Evolutionary conservation across 2,888 invertebrate species (phyloP), one percentile per base, ranked within the genome.

Genomic region (Tineola bisselliella): DNA sequence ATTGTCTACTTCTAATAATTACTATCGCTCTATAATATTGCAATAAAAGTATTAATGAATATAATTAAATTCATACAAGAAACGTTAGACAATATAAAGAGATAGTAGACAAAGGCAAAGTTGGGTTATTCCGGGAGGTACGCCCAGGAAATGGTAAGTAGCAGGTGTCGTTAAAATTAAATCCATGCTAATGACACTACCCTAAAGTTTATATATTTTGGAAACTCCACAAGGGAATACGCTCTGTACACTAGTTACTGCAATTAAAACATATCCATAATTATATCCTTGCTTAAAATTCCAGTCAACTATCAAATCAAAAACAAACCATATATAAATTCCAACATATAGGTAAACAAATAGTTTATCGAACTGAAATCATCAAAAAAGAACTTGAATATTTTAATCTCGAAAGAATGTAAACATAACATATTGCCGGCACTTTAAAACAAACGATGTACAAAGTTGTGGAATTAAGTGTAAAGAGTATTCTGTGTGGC

Each of bases 171-270:
- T 63, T 64, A 63, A 65, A 65, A 63, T 66, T 64, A 65, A 66
- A 65, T 63, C 64, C 63, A 44, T 44, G 17, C 63, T 58, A 58
- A 58, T 58, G 58, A 15, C 58, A 30, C 19, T 31, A 74, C 77
- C 77, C 77, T 71, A 77, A 78, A 77, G 73, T 76, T 77, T 65
- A 66, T 66, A 67, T 71, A 71, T 72, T 74, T 70, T 70, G 69
- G 68, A 68, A 76, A 76, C 75, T 76, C 74, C 72, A 77, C 76
- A 73, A 64, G 67, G 69, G 70, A 33, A 58, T 58, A 33, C 31
- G n/a, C 33, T 15, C 38, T 3, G 6, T 38, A n/a, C 10, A 10
- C 10, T 10, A 12, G 38, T 38, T 38, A 38, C n/a, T 38, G 10
- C n/a, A 10, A 6, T 38, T 38, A 10, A 12, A 10, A 38, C 2